Base-by-base conservation (phyloP, 2,113 vertebrate species). In the Syngnathus scovelli region DNA sequence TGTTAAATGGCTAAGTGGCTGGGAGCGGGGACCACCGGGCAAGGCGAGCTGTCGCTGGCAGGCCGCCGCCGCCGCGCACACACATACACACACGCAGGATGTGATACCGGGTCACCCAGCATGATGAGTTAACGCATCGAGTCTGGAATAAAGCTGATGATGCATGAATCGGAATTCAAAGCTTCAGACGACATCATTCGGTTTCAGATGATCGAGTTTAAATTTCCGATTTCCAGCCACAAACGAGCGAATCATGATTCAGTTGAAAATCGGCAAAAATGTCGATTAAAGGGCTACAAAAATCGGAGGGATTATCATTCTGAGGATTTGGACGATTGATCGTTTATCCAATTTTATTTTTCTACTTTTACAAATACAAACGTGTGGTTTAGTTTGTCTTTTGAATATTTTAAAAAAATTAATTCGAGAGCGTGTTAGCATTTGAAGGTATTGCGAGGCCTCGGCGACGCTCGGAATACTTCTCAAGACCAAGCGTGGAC, bases 1-100 rank as follows among this genome's bases (percentile, higher is more conserved):
- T 86, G 88, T 87, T 88, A 87, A 87, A 87, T 69, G 84, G 71
- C 75, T 88, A 86, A 87, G 83, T 89, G 83, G 82, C 81, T 87
- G 83, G 84, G 79, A 67, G 80, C 76, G 76, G 74, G 74, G 88
- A 89, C 88, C 88, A 90, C 85, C 86, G 67, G 82, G 86, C 67
- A 78, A 81, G 87, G 70, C 71, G 60, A 84, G 82, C 85, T 84
- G 86, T 86, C 87, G 79, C 84, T 86, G 87, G 88, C 82, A 86
- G 78, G 65, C 76, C 49, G 78, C 78, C 74, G 74, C 41, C 41
- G 15, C 77, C 64, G 61, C 72, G 64, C 70, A 70, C 77, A 36
- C 44, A 46, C 43, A 44, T 4, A 13, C 43, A 27, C 54, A 56
- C 51, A 83, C 62, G 78, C 72, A 78, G 79, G 80, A 86, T 83